Base-by-base conservation (phyloP, 2,888 invertebrate genomes). In the Bedellia somnulentella region DNA sequence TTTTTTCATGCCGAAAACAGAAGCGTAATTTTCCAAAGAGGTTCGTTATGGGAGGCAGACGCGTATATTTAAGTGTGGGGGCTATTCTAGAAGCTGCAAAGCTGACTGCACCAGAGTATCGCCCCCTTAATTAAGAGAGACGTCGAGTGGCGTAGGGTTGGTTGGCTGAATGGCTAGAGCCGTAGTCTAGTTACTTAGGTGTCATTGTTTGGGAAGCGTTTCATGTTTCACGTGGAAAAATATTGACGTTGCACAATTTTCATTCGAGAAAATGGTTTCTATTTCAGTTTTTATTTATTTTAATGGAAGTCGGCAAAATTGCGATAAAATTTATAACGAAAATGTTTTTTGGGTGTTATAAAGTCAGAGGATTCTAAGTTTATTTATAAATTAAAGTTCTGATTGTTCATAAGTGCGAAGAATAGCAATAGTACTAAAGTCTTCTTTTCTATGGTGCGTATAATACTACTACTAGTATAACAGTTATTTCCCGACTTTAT, bases 61-160 rank as follows among this genome's bases (percentile, higher is more conserved):
- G 54, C 55, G 57, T 52, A 56, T 57, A 59, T 57, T 52, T 67
- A 58, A 61, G 66, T 63, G n/a, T n/a, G n/a, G 49, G 57, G 45
- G 48, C 52, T 48, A 55, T 62, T 57, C 56, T 52, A 23, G 32
- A 29, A 30, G 34, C 35, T 27, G 31, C 27, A 43, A 46, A 54
- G 56, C 45, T n/a, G n/a, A n/a, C n/a, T 55, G 54, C 61, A 54
- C 60, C 58, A 47, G 53, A 62, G 60, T 49, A 62, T 61, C 54
- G 51, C 60, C 58, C 59, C 59, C 66, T 68, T 70, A 71, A 71
- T 71, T 73, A 73, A 63, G 58, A 57, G 59, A 48, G 54, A 54
- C 54, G 55, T 46, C 38, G 63, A 67, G 70, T 64, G 60, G 63
- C 67, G 29, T 17, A 6, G n/a, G 16, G 16, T 10, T 15, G 29